Evolutionary conservation across 2,797 vertebrate species (phyloP).

Genomic region (Lindbergichthys nudifrons): DNA sequence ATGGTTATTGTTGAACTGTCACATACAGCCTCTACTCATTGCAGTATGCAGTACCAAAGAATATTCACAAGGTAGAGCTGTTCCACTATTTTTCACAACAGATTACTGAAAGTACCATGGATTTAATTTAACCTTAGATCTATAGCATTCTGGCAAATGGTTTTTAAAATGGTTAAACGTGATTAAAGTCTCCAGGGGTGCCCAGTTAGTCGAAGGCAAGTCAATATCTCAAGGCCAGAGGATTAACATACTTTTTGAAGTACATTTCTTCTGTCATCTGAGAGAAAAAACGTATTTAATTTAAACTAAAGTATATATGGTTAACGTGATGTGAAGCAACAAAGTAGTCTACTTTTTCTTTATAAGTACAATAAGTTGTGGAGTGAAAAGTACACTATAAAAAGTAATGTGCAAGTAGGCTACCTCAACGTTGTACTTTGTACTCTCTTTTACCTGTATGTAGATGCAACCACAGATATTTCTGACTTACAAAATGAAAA

Average conservation of each 20-base stretch:
- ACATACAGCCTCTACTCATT: neutral
- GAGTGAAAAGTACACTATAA: neutral
- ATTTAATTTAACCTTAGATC: constrained; percentile 12
- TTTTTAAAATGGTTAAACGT: neutral
- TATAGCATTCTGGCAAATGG: constrained; percentile 11
- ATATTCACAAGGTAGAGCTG: constrained; percentile 45
- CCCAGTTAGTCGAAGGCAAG: neutral
- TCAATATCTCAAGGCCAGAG: neutral
- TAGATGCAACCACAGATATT: too few relatives aligned
- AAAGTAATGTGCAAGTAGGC: neutral
- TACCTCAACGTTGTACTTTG: too few relatives aligned
- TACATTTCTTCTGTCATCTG: neutral
- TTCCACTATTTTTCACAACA: constrained; percentile 31
- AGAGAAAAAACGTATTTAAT: neutral
- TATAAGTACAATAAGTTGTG: neutral
- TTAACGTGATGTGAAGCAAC: neutral
- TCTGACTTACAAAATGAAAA: too few relatives aligned
- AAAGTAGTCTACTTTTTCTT: neutral
- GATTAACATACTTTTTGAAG: neutral
- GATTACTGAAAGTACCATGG: neutral
- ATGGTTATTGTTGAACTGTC: neutral
- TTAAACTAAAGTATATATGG: neutral
- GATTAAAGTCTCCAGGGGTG: constrained; percentile 1
- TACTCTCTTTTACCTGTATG: neutral
- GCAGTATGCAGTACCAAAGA: constrained; percentile 11